These are phyloP conservation scores for Phengaris alcon DNA, from an alignment of 2,888 invertebrate genomes.

Conservation along the genomic window DNA sequence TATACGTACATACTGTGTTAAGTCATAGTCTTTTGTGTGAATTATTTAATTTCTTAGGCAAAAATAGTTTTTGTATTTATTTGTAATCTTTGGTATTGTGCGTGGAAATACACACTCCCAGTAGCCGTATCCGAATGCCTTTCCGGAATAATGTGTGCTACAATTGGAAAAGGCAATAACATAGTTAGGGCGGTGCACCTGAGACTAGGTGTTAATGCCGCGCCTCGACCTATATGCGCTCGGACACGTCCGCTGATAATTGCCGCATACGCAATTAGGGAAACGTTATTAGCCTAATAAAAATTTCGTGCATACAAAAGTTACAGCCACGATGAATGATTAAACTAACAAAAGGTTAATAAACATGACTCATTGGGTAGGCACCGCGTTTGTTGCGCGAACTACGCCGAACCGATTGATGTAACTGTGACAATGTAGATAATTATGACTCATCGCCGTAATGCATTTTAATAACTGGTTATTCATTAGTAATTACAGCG, in stretches of 20 bases:
- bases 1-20: too few species aligned
- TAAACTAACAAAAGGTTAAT: constrained; percentile 63
- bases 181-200: constrained; percentile 44
- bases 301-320: constrained; percentile 48
- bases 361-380: constrained; percentile 55
- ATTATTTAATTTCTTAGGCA: too few species aligned
- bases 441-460: background rate
- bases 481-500: background rate
- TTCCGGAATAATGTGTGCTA: constrained; percentile 30
- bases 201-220: constrained; percentile 53
- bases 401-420: constrained; percentile 36
- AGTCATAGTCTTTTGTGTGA: too few species aligned
- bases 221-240: constrained; percentile 51
- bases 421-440: constrained; percentile 20
- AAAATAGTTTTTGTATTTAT: too few species aligned
- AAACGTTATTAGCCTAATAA: constrained; percentile 57
- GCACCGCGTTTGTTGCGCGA: constrained; percentile 45
- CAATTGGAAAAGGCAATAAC: constrained; percentile 35
- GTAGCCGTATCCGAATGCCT: constrained; percentile 28
- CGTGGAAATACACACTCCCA: background rate
- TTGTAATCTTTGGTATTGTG: background rate
- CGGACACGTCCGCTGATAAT: constrained; percentile 61
- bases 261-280: constrained; percentile 62
- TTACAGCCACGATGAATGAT: constrained; percentile 56
- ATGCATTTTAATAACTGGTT: background rate